A percentile compares a stretch with the other conserved stretches of the same genome.
These are phyloP conservation scores for Diploscapter pachys DNA, from an alignment of 1,140 invertebrate genomes.

Conservation along the genomic window DNA sequence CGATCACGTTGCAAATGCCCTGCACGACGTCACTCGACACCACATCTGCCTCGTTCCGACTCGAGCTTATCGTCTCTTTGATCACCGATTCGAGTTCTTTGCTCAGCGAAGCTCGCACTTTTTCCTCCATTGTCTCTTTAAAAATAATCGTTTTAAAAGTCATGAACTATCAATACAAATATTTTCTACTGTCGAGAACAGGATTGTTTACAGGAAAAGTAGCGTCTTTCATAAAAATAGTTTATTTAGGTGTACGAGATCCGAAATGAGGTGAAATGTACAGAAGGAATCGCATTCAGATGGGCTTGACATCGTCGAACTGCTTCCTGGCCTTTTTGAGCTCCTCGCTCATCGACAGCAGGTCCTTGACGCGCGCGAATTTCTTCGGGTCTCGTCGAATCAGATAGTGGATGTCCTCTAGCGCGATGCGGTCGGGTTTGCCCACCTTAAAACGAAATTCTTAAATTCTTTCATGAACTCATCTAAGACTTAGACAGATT, in stretches of 20 bases:
- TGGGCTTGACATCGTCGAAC: conserved; percentile 91
- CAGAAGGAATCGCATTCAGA: conserved; percentile 19
- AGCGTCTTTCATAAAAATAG: no score
- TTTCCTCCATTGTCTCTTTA: background rate
- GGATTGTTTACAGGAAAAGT: no score
- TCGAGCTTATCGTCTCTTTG: background rate
- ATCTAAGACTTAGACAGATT: no score
- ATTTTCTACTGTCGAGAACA: no score
- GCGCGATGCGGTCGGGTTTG: conserved; percentile 83
- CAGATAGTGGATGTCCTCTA: conserved; percentile 96
- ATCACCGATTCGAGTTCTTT: background rate
- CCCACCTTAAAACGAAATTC: conserved; percentile 67
- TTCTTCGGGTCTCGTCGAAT: conserved; percentile 94
- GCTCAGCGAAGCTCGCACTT: background rate
- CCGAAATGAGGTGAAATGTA: background rate
- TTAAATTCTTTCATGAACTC: no score
- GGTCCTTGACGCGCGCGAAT: conserved; percentile 93
- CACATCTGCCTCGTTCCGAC: background rate
- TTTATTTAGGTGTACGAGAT: no score
- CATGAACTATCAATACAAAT: no score
- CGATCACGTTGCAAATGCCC: conserved; percentile 45
- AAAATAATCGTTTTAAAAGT: background rate
- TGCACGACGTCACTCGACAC: conserved; percentile 41
- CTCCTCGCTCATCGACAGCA: conserved; percentile 98
- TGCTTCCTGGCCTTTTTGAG: conserved; percentile 96